Base-by-base conservation (phyloP, 2,113 vertebrate species). In the Melozone crissalis region DNA sequence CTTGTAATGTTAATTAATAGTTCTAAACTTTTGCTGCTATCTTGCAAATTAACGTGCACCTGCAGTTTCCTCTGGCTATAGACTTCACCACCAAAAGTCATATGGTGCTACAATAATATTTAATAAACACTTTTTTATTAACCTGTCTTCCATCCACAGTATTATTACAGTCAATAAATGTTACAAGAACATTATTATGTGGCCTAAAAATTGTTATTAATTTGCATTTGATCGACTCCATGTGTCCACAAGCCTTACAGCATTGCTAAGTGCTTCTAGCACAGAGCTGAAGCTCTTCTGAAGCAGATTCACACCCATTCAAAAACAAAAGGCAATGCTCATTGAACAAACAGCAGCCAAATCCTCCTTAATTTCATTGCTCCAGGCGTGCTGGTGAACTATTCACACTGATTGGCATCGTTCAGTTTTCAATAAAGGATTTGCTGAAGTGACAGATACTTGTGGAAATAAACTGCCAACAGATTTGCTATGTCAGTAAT, bases 401-500 rank as follows among this genome's bases (percentile, higher is more conserved):
- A 43, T 81, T 93, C 84, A 61, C n/a, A 79, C 77, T 39, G 93
- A 97, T 79, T 92, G 95, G 96, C 96, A 97, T 62, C 28, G 13
- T 92, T 95, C 96, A 52, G 58, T 89, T 95, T 91, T 90, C 94
- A 94, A 95, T 91, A 96, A 91, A 95, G 96, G 93, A 92, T 95
- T 96, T 96, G 83, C 94, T 73, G 86, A 96, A 97, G 88, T 93
- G 96, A 96, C 72, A 92, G 88, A 91, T 92, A 92, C 90, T 94
- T 83, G 76, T 87, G 92, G 95, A 97, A 94, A 97, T 94, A 96
- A 97, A 98, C 96, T 96, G 97, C 98, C 96, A 96, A 98, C 98
- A 98, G 98, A 96, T 98, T 97, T 97, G 97, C 97, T 94, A 95
- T 94, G 97, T 95, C 98, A 98, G 96, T 98, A 98, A 99, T 99